Conservation (phyloP, 1,140 invertebrate genomes). For the Aphaenogaster floridana region DNA sequence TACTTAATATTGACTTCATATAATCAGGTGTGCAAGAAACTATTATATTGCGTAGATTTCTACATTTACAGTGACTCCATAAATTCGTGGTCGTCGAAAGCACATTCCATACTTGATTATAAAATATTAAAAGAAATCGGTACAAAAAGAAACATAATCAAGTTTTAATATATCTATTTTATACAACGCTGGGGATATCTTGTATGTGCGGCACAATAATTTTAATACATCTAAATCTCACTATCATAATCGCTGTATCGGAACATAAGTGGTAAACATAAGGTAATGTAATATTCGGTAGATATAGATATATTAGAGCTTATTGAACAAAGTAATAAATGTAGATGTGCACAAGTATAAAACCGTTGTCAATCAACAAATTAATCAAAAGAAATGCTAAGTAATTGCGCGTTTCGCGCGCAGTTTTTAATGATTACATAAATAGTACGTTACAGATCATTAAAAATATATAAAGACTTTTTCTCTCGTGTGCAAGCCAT, state of each 20-base stretch:
- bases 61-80: slow-evolving; percentile 8
- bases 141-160: slow-evolving; percentile 52
- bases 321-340: slow-evolving; percentile 17
- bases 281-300: neutral
- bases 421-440: slow-evolving; percentile 32
- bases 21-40: neutral
- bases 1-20: neutral
- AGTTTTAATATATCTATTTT: slow-evolving; percentile 2
- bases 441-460: slow-evolving; percentile 48
- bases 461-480: slow-evolving; percentile 43
- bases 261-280: neutral
- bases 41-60: neutral
- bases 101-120: slow-evolving; percentile 24
- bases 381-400: neutral
- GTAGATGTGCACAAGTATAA: slow-evolving; percentile 31
- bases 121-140: slow-evolving; percentile 29
- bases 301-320: neutral
- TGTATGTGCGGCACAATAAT: slow-evolving; percentile 20
- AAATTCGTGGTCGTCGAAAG: slow-evolving; percentile 10
- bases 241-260: neutral
- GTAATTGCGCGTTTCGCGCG: neutral
- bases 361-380: slow-evolving; percentile 7
- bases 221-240: neutral
- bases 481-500: neutral
- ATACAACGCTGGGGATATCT: neutral